Conservation (phyloP, 2,113 vertebrate genomes). For the Pterocles burchelli region DNA sequence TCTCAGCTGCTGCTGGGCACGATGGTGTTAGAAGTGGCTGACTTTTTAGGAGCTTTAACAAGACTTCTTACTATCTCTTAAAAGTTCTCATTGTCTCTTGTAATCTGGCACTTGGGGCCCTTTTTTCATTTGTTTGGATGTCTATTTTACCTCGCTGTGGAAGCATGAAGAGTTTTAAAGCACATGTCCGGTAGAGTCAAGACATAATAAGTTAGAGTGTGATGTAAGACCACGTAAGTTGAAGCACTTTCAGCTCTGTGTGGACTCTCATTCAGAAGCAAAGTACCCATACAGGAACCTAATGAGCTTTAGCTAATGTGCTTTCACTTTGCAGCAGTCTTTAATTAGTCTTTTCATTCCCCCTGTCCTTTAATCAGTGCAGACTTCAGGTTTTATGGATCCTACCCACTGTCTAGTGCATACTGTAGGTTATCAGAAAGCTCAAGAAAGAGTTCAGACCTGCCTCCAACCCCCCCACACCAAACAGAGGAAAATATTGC, state of each 20-base stretch:
- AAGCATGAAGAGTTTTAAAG: not conserved
- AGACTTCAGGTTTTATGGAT: not conserved
- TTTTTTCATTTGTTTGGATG: not conserved
- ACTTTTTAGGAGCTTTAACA: not conserved
- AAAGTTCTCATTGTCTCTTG: not conserved
- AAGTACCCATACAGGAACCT: not conserved
- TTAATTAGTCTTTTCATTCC: constrained; percentile 13
- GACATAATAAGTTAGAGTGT: not conserved
- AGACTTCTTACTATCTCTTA: not conserved
- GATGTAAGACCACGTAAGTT: not conserved
- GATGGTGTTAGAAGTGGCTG: not conserved
- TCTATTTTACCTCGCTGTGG: not conserved
- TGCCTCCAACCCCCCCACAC: not conserved
- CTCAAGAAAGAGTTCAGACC: not conserved
- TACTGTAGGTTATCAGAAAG: not conserved
- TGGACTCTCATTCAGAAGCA: not conserved
- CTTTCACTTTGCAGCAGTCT: not conserved
- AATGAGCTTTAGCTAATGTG: not conserved
- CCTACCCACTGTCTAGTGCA: not conserved
- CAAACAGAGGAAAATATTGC: not conserved
- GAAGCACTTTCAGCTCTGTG: not conserved
- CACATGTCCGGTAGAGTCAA: not conserved
- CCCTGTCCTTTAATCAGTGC: not conserved
- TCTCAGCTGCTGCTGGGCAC: not conserved
- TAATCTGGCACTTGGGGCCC: not conserved